Conservation (phyloP, 2,113 vertebrate species). For the Capricornis sumatraensis region DNA sequence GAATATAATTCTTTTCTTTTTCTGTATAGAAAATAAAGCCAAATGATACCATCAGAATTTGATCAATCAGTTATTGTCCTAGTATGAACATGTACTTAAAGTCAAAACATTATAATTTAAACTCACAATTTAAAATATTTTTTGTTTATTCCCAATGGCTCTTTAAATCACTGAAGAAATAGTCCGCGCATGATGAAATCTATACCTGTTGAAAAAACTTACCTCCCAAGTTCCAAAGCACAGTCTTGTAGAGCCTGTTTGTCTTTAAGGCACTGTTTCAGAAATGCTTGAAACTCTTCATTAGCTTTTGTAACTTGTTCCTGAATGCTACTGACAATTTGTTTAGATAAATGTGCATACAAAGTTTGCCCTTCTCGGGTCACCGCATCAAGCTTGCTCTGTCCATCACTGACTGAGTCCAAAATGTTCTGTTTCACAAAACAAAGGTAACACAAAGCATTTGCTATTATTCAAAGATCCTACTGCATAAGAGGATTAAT, state of each 20-base stretch:
- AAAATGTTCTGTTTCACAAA: constrained; percentile 80
- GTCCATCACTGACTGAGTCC: constrained; percentile 83
- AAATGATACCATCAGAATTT: background rate
- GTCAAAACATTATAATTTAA: background rate
- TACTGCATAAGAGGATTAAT: background rate
- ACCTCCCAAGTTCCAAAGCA: constrained; percentile 83
- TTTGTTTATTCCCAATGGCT: background rate
- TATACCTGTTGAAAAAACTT: background rate
- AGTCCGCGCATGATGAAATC: background rate
- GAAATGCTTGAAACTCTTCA: constrained; percentile 87
- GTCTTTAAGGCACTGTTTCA: constrained; percentile 85
- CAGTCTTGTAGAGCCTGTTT: constrained; percentile 87
- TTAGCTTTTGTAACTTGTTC: constrained; percentile 87
- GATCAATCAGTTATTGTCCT: background rate
- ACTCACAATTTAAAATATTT: background rate
- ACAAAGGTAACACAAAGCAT: background rate
- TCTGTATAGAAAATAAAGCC: background rate
- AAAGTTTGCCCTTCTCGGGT: constrained; percentile 89
- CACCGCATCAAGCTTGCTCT: constrained; percentile 83
- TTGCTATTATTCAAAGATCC: background rate
- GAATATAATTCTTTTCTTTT: background rate
- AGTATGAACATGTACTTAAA: background rate
- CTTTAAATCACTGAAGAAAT: background rate
- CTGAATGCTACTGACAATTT: constrained; percentile 84
- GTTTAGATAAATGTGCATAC: constrained; percentile 85